phyloP scores from a whole-genome alignment of 2,797 vertebrate species.

The Enteromius treurensis region DNA sequence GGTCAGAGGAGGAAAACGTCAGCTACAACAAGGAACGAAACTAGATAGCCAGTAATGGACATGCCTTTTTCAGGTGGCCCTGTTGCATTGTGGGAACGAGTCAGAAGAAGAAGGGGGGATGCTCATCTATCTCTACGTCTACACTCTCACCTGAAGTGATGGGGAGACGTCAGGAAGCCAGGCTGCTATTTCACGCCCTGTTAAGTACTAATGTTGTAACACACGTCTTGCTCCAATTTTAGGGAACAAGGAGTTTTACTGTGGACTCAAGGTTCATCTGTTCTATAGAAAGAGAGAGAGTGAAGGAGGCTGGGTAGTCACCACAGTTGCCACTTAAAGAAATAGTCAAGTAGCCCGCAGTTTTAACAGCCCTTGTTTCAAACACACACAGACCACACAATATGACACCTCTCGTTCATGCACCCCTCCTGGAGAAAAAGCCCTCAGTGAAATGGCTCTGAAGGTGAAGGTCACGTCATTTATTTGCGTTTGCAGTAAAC shows the following conservation, averaged over 20 bases:
- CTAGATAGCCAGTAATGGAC: conserved; percentile 74
- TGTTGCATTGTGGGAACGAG: conserved; percentile 63
- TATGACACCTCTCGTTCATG: conserved; percentile 29
- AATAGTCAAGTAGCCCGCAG: not conserved
- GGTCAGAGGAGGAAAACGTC: conserved; percentile 57
- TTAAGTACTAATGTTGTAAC: conserved; percentile 92
- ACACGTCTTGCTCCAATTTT: conserved; percentile 85
- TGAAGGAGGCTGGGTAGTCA: not conserved
- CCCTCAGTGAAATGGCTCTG: conserved; percentile 43
- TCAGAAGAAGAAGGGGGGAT: conserved; percentile 61
- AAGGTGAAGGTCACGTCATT: conserved; percentile 70
- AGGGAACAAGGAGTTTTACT: conserved; percentile 82
- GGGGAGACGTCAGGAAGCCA: conserved; percentile 85
- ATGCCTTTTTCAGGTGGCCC: conserved; percentile 72
- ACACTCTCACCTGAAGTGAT: conserved; percentile 84
- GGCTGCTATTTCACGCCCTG: conserved; percentile 96
- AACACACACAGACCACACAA: conserved; percentile 53
- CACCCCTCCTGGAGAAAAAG: conserved; percentile 38
- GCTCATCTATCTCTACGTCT: conserved; percentile 86
- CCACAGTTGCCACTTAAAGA: not conserved
- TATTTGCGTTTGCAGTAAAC: conserved; percentile 71
- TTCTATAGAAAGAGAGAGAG: conserved; percentile 63
- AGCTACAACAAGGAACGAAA: conserved; percentile 39
- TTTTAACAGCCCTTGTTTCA: conserved; percentile 9
- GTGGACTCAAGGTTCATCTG: conserved; percentile 78